Evolutionary conservation across 2,113 vertebrate genomes (phyloP).

Genomic region (Sceloporus tristichus): DNA sequence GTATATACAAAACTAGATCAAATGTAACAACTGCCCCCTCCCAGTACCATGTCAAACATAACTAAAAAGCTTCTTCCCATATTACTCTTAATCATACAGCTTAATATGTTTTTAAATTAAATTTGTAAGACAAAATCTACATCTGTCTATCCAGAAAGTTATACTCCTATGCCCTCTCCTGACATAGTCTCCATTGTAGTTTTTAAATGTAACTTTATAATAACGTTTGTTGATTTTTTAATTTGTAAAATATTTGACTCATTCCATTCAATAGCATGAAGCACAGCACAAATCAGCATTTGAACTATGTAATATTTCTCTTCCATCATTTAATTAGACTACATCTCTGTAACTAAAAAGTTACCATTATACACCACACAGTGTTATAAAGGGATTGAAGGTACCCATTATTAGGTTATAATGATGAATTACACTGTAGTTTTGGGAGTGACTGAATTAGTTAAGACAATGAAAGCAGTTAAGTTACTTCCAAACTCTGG

Average conservation of each 20-base stretch:
- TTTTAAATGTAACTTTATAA: too few species aligned
- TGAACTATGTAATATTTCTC: neutral
- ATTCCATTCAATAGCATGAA: neutral
- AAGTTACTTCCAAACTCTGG: neutral
- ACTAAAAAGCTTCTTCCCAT: conserved; percentile 42
- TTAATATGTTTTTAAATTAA: neutral
- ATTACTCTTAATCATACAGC: neutral
- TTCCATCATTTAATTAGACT: neutral
- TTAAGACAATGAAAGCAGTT: neutral
- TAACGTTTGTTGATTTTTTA: too few species aligned
- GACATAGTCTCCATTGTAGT: too few species aligned
- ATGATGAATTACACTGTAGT: neutral
- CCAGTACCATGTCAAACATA: conserved; percentile 11
- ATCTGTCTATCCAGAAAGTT: neutral
- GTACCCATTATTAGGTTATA: neutral
- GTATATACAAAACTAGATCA: too few species aligned
- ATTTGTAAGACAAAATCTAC: neutral
- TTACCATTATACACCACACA: neutral
- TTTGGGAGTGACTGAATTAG: neutral
- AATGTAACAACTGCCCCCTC: neutral
- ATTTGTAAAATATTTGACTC: too few species aligned
- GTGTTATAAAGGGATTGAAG: neutral
- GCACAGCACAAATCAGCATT: neutral
- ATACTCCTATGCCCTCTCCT: too few species aligned
- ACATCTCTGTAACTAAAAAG: neutral